phyloP scores from a whole-genome alignment of 1,140 invertebrate genomes.

The Lasioglossum baleicum region DNA sequence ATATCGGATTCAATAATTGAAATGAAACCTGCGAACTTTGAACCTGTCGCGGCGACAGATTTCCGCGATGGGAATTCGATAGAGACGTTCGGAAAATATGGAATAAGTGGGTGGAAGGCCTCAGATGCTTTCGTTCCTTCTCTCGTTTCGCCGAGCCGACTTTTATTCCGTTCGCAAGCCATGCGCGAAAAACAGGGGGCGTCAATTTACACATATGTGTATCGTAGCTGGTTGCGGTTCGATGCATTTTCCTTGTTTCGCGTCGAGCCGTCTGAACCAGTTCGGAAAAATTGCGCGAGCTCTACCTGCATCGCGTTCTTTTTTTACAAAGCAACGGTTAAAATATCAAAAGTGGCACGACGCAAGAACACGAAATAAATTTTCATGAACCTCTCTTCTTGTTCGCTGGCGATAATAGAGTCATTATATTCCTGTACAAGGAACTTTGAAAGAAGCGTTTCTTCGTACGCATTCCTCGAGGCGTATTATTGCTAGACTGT shows the following conservation, averaged over 20 bases:
- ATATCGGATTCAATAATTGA: background rate
- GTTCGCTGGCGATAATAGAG: no score
- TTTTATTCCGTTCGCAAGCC: constrained; percentile 13
- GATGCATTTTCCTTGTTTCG: constrained; percentile 22
- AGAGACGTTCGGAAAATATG: background rate
- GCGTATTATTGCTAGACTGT: no score
- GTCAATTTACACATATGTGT: constrained; percentile 10
- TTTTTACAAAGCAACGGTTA: no score
- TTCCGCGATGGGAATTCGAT: background rate
- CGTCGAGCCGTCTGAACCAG: background rate
- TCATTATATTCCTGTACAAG: no score
- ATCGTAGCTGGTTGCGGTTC: background rate
- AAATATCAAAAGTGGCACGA: no score
- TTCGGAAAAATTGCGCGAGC: background rate
- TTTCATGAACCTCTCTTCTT: no score
- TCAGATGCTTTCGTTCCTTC: background rate
- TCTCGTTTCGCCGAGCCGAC: background rate
- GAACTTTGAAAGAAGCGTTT: no score
- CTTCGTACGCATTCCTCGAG: no score
- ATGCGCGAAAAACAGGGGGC: constrained; percentile 7
- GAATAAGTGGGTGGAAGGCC: background rate
- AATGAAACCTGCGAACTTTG: background rate
- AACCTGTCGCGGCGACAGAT: background rate
- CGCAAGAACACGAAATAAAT: no score
- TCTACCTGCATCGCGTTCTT: background rate